Evolutionary conservation across 2,797 vertebrate species (phyloP).

Genomic region (Pygocentrus nattereri): DNA sequence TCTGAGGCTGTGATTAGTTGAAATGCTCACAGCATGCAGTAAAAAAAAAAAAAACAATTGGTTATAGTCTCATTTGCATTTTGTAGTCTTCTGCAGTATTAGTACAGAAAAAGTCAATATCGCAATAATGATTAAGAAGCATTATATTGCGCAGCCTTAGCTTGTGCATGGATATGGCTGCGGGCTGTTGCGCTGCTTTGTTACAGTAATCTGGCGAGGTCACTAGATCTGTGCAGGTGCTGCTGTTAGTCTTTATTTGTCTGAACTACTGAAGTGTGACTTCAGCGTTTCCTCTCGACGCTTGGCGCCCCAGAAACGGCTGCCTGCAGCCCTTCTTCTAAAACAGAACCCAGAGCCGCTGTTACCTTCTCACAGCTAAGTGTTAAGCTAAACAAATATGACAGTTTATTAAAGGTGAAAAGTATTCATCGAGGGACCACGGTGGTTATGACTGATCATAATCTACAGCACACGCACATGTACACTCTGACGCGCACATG

Average conservation of each 20-base stretch:
- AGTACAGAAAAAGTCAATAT: background rate
- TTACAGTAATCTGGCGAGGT: conserved; percentile 11
- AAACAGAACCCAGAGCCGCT: background rate
- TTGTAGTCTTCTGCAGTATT: background rate
- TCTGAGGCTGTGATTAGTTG: background rate
- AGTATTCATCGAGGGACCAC: conserved; percentile 35
- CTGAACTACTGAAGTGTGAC: conserved; percentile 43
- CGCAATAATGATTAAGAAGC: background rate
- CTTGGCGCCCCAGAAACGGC: background rate
- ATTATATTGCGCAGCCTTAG: background rate
- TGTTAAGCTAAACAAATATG: conserved; percentile 31
- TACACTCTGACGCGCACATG: conserved; percentile 59
- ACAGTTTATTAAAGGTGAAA: conserved; percentile 48
- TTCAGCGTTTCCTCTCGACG: conserved; percentile 20
- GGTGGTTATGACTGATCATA: conserved; percentile 49
- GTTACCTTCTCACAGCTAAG: background rate
- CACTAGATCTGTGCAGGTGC: conserved; percentile 44
- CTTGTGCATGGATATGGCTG: background rate
- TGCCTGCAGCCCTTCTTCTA: background rate
- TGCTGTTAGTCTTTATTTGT: conserved; percentile 38
- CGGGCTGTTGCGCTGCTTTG: background rate
- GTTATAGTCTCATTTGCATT: background rate
- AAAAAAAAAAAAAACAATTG: background rate
- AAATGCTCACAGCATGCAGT: background rate
- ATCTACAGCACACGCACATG: conserved; percentile 39